phyloP scores from a whole-genome alignment of 1,140 invertebrate species.

The Pseudoatta argentina region DNA sequence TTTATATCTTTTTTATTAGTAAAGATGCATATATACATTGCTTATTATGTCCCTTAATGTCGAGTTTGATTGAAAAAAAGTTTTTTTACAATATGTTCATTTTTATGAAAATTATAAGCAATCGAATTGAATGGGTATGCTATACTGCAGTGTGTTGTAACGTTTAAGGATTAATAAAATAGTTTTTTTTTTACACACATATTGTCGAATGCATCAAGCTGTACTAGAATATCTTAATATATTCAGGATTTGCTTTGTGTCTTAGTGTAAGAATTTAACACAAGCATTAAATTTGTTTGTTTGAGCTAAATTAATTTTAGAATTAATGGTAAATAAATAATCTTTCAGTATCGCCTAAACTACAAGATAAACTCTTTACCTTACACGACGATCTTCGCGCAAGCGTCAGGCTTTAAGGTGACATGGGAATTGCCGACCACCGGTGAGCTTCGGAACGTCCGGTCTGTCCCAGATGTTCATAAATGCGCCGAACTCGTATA shows the following conservation, averaged over 20 bases:
- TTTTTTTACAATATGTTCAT: too few relatives aligned
- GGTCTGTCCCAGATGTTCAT: conserved; percentile 77
- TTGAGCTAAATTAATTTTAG: neutral
- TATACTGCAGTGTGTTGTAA: too few relatives aligned
- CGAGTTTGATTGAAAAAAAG: too few relatives aligned
- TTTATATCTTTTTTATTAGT: too few relatives aligned
- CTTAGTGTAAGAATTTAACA: neutral
- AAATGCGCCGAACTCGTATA: conserved; percentile 79
- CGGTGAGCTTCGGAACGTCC: conserved; percentile 58
- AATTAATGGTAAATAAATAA: conserved; percentile 8
- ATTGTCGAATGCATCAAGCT: neutral
- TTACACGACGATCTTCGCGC: conserved; percentile 80
- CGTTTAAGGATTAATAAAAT: too few relatives aligned
- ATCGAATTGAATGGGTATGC: too few relatives aligned
- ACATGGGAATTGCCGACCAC: conserved; percentile 81
- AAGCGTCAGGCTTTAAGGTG: conserved; percentile 83
- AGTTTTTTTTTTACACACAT: neutral
- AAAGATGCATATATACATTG: too few relatives aligned
- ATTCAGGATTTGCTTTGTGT: neutral
- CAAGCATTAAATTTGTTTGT: neutral
- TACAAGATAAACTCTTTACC: conserved; percentile 81
- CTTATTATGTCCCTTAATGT: too few relatives aligned
- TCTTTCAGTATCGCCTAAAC: conserved; percentile 82
- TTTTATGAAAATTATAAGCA: too few relatives aligned
- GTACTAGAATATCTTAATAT: neutral